Evolutionary conservation across 2,113 vertebrate genomes (phyloP).

Genomic region (Brachypteracias leptosomus): DNA sequence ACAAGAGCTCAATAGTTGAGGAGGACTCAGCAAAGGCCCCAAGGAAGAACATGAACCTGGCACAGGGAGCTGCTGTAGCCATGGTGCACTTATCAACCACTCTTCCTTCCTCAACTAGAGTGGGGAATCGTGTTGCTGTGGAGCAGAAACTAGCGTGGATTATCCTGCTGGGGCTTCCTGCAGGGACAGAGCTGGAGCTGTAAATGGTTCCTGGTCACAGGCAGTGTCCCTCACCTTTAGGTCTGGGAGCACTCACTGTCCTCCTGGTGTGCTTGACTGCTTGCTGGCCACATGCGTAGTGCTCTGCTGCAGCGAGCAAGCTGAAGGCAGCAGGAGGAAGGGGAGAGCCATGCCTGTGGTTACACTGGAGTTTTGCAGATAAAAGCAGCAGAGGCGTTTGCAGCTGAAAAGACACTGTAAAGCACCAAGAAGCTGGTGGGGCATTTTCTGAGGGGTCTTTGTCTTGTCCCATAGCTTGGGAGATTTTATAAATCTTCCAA

Average conservation of each 20-base stretch:
- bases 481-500: not conserved
- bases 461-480: not conserved
- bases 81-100: fast-evolving
- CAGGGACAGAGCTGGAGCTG: not conserved
- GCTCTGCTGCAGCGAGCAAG: too few relatives aligned
- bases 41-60: not conserved
- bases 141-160: not conserved
- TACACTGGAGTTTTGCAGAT: not conserved
- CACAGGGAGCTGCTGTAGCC: not conserved
- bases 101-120: not conserved
- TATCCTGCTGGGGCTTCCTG: not conserved
- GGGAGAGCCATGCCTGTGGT: not conserved
- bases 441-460: not conserved
- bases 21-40: not conserved
- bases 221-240: not conserved
- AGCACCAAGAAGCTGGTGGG: not conserved
- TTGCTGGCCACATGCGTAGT: fast-evolving
- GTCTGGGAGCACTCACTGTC: fast-evolving
- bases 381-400: not conserved
- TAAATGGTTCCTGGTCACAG: not conserved
- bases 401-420: not conserved
- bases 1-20: fast-evolving
- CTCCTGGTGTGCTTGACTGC: not conserved
- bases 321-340: not conserved
- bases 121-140: not conserved